Conservation (phyloP, 1,140 invertebrate species). For the Acromyrmex heyeri region DNA sequence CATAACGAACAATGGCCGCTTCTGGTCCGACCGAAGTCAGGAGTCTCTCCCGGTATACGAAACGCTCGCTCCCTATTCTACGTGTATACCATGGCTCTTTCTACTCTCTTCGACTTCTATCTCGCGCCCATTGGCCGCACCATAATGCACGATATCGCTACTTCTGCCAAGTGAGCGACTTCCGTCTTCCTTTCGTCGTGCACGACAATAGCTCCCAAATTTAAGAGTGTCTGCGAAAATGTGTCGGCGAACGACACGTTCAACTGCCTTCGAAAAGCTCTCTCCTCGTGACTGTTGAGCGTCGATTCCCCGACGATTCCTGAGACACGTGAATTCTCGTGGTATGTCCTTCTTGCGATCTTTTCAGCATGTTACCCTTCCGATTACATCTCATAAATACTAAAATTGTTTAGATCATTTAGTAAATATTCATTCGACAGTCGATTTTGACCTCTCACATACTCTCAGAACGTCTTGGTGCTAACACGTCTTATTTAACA, state of each 20-base stretch:
- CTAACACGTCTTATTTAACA: too few relatives aligned
- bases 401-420: background rate
- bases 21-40: slow-evolving; percentile 81
- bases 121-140: slow-evolving; percentile 41
- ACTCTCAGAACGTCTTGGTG: too few relatives aligned
- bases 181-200: slow-evolving; percentile 81
- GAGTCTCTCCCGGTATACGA: slow-evolving; percentile 42
- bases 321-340: slow-evolving; percentile 28
- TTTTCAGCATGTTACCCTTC: background rate
- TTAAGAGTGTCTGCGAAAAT: slow-evolving; percentile 81
- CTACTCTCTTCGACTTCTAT: slow-evolving; percentile 58
- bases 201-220: slow-evolving; percentile 84
- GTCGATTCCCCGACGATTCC: background rate
- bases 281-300: slow-evolving; percentile 20
- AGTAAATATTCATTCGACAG: too few relatives aligned
- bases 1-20: slow-evolving; percentile 84
- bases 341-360: background rate
- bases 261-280: slow-evolving; percentile 59
- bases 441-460: too few relatives aligned
- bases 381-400: background rate
- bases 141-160: slow-evolving; percentile 83
- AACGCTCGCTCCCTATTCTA: slow-evolving; percentile 11
- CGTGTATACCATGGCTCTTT: slow-evolving; percentile 33
- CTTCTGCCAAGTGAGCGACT: slow-evolving; percentile 85
- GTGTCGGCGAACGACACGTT: slow-evolving; percentile 55